Conservation (phyloP, 2,113 vertebrate species). For the Anser cygnoides region DNA sequence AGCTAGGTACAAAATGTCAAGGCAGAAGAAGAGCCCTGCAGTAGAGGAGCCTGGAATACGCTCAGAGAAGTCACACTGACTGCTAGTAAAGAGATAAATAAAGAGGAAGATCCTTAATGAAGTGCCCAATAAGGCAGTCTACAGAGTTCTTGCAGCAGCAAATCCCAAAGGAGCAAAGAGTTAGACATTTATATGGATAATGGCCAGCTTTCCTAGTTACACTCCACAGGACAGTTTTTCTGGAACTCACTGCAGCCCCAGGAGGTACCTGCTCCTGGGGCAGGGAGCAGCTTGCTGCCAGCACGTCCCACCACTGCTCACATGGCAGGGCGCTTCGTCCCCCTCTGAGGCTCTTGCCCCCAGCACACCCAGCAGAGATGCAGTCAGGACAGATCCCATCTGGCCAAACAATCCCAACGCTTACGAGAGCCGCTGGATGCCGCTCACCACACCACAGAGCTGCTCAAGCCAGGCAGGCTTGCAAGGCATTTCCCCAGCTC, state of each 20-base stretch:
- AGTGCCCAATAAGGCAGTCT: background rate
- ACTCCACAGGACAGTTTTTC: background rate
- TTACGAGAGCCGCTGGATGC: background rate
- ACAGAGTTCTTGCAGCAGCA: background rate
- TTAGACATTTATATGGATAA: background rate
- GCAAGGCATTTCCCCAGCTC: background rate
- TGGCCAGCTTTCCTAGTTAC: background rate
- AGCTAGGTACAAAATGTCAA: background rate
- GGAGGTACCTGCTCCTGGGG: background rate
- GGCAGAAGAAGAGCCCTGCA: background rate
- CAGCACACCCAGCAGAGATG: rapidly evolving
- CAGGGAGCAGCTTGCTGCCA: background rate
- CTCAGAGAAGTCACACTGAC: rapidly evolving
- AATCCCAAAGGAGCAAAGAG: slow-evolving; percentile 21
- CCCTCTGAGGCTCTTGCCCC: background rate
- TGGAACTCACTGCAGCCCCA: background rate
- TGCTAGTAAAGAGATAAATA: background rate
- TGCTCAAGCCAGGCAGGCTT: background rate
- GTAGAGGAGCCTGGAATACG: background rate
- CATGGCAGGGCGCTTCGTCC: rapidly evolving
- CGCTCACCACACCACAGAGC: background rate
- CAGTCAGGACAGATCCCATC: background rate
- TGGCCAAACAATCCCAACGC: background rate
- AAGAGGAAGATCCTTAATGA: background rate
- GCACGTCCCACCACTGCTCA: background rate